phyloP scores from a whole-genome alignment of 2,888 invertebrate species.

The Pherbina coryleti region DNA sequence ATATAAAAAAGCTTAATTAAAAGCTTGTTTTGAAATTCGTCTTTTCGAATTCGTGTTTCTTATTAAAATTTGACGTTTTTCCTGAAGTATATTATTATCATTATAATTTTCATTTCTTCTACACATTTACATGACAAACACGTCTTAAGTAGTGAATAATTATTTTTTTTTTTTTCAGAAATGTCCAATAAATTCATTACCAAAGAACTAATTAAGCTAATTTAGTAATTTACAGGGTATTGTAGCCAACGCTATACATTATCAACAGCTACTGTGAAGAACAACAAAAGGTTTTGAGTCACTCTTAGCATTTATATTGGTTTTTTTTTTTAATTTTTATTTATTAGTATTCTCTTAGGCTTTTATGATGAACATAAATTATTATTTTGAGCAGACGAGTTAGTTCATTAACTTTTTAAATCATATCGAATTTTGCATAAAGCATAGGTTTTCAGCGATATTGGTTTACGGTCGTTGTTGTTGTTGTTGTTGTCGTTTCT shows the following conservation, averaged over 20 bases:
- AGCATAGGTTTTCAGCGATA: not conserved
- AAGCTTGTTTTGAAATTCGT: too few species aligned
- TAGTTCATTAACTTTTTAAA: constrained; percentile 13
- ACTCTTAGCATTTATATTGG: not conserved
- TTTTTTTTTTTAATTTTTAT: not conserved
- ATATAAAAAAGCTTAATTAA: too few species aligned
- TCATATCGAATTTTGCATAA: constrained; percentile 6
- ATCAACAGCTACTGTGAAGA: not conserved
- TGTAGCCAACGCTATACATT: not conserved
- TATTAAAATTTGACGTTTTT: too few species aligned
- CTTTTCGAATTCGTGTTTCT: too few species aligned
- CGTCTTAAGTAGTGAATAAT: not conserved
- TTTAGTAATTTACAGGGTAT: not conserved
- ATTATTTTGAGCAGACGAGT: not conserved
- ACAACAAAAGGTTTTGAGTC: not conserved
- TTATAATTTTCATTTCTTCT: not conserved
- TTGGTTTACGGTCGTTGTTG: not conserved
- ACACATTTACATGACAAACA: not conserved
- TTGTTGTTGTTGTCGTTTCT: not conserved
- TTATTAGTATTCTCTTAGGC: too few species aligned
- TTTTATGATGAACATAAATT: too few species aligned
- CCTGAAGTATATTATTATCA: too few species aligned
- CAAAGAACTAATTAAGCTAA: not conserved
- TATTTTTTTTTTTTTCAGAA: not conserved
- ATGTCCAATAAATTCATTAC: not conserved